Conservation (phyloP, 2,888 invertebrate genomes). For the Dysmachus trigonus region DNA sequence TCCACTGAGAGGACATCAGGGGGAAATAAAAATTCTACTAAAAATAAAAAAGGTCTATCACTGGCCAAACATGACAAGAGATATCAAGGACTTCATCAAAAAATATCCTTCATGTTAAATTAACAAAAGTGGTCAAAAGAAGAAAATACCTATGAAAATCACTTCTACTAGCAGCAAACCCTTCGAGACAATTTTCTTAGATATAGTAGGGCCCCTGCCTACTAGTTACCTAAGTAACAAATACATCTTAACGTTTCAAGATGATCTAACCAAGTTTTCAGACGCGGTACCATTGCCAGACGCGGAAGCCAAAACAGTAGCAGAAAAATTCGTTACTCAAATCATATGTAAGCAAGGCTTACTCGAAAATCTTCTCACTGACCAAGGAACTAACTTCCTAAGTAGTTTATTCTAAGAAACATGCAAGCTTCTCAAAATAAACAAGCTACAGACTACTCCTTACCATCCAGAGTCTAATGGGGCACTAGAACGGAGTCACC, state of each 20-base stretch:
- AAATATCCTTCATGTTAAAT: background rate
- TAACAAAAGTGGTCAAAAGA: background rate
- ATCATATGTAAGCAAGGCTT: background rate
- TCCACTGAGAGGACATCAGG: background rate
- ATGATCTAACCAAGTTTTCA: background rate
- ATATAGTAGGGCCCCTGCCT: background rate
- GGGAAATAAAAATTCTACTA: background rate
- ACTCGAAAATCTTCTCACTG: background rate
- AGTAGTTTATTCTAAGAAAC: background rate
- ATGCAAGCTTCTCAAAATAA: background rate
- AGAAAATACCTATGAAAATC: background rate
- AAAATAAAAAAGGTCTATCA: background rate
- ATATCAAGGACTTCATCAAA: background rate
- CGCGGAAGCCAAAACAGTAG: background rate
- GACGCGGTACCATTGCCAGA: background rate
- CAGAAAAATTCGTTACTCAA: background rate
- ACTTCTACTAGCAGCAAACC: background rate
- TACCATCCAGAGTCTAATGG: background rate
- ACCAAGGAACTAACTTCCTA: background rate
- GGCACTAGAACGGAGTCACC: background rate
- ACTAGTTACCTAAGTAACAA: background rate
- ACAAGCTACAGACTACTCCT: background rate
- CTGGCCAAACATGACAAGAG: background rate
- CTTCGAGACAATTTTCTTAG: background rate
- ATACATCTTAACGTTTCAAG: background rate